Evolutionary conservation across 2,888 invertebrate species (phyloP), one percentile per base, ranked within the genome.

Genomic region (Tuberolachnus salignus): DNA sequence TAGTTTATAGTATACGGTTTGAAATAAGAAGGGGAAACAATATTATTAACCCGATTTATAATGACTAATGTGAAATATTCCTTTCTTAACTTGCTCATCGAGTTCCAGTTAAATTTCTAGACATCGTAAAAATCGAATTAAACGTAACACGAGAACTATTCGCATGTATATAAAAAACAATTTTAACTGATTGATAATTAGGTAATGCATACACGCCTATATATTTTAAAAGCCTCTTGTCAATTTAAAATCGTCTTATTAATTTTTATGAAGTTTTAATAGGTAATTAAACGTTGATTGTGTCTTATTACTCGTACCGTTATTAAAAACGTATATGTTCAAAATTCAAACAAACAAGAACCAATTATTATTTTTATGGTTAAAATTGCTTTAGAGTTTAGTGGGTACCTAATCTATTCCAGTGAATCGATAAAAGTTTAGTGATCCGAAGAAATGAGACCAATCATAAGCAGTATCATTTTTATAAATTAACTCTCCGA

Each of bases 21-120:
- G 16, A 46, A 23, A 64, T 9, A 46, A 21, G 21, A 44, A 63
- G n/a, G 63, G 63, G 44, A 63, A 59, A 13, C 3, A n/a, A 26
- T 23, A 57, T 26, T 59, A 63, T 16, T 42, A 63, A 63, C 19
- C 42, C 21, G 2, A 64, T 64, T 44, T 64, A 64, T 46, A 44
- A 44, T 21, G 23, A 64, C 19, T 21, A 46, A 64, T 46, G 46
- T 64, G 21, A 46, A 64, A 46, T 64, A 64, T 64, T 46, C 21
- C 63, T 63, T 63, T 44, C 63, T 44, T 21, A n/a, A 14, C 19
- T 63, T 8, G 21, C 42, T 23, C 42, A 19, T 63, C 14, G 3
- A 44, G 19, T 21, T 63, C 19, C 14, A 21, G 44, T 42, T 13
- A 63, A 63, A 63, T 63, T 63, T 63, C 9, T 14, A 8, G 21